Evolutionary conservation across 2,888 invertebrate species (phyloP), one percentile per base, ranked within the genome.

Genomic region (Drosophila mimica): DNA sequence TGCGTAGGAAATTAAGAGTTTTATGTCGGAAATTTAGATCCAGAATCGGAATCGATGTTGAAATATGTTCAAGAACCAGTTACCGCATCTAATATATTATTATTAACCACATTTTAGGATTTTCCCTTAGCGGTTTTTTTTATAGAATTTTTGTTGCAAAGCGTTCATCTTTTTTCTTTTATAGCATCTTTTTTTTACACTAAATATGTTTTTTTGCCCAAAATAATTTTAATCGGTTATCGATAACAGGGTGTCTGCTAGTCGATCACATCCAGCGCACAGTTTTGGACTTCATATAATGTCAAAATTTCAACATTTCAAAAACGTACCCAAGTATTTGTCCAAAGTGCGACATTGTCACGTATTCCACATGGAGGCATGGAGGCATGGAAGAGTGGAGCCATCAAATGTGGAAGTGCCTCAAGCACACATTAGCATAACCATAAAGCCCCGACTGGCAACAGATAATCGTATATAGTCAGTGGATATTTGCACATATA

Each of bases 271-370:
- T 17, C 1, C 30, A 5, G 13, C 4, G 25, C 6, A 13, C 25
- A 13, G 0, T 46, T 13, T 17, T 8, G 6, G 17, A 5, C 25
- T 46, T 25, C 2, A 3, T 25, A 20, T 13, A 7, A 20, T 53
- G 28, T 70, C 68, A 79, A 74, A 71, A 66, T 70, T 54, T 76
- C 49, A 64, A 58, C 58, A 60, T 72, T 69, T 68, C 49, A 60
- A 56, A 59, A 63, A 48, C 78, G 36, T 57, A 67, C 62, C 68
- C 15, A 25, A 46, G n/a, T 70, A 58, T 69, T 51, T 57, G 49
- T 4, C 46, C 63, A 76, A 62, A 65, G 33, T 52, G n/a, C 70
- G 31, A 54, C 40, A 66, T 72, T 65, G 65, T 77, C 74, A 74
- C 79, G 65, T 63, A 63, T 34, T 46, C 13, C 46, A 46, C 15